These are phyloP conservation scores for Philonicus albiceps DNA, from an alignment of 2,888 invertebrate species.

Conservation along the genomic window DNA sequence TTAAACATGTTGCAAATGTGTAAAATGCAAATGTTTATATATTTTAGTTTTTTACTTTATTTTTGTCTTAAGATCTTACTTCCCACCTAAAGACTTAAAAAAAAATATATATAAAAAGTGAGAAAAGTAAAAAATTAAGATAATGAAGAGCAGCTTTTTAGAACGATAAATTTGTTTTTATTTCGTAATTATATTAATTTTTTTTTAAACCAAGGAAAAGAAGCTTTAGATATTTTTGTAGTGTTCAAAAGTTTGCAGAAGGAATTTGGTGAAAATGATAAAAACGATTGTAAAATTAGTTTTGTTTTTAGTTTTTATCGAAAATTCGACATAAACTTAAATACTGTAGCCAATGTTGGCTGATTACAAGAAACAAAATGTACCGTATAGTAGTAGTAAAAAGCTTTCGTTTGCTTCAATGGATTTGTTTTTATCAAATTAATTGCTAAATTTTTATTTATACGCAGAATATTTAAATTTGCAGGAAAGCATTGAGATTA, in stretches of 20 bases:
- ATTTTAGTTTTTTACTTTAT: slow-evolving; percentile 32
- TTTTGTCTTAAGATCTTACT: slow-evolving; percentile 11
- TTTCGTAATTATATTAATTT: neutral
- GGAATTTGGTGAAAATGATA: neutral
- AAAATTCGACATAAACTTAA: neutral
- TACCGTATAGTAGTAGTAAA: neutral
- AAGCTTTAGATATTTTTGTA: slow-evolving; percentile 9
- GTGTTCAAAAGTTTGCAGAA: neutral
- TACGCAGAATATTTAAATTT: neutral
- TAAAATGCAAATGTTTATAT: slow-evolving; percentile 10
- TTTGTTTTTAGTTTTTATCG: neutral
- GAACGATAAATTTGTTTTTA: neutral
- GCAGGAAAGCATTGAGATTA: neutral
- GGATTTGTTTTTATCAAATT: neutral
- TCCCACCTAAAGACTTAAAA: slow-evolving; percentile 28
- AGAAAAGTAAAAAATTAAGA: neutral
- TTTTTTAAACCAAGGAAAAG: neutral
- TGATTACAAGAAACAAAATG: neutral
- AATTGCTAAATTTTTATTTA: neutral
- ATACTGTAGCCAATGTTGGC: neutral
- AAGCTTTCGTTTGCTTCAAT: neutral
- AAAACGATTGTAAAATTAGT: neutral
- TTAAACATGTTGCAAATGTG: neutral
- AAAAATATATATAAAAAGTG: neutral
- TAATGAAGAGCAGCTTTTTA: neutral